These are phyloP conservation scores for Anastatus disparis DNA, from an alignment of 1,140 invertebrate species.

Conservation along the genomic window DNA sequence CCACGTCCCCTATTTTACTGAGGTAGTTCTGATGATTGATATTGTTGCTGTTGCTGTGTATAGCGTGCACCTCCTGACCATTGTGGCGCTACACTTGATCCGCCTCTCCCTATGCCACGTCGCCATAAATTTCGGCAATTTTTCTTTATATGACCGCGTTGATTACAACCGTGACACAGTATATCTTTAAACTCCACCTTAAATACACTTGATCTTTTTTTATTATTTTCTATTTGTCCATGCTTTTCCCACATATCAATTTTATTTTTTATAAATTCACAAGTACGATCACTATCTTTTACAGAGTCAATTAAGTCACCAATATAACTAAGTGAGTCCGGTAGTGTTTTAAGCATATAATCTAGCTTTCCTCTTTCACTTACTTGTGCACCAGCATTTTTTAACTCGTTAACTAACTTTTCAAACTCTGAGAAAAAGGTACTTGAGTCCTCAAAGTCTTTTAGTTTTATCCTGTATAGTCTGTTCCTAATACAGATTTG, in stretches of 20 bases:
- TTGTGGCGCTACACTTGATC: not conserved
- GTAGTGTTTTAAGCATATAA: slow-evolving; percentile 19
- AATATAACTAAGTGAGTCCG: slow-evolving; percentile 10
- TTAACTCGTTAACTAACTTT: slow-evolving; percentile 52
- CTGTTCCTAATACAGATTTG: slow-evolving; percentile 27
- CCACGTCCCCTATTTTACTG: no score
- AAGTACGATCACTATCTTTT: slow-evolving; percentile 54
- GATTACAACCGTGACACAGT: slow-evolving; percentile 27
- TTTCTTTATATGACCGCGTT: slow-evolving; percentile 26
- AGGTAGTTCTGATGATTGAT: no score
- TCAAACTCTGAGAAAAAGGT: slow-evolving; percentile 47
- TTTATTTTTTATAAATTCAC: slow-evolving; percentile 58
- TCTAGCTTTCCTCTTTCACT: slow-evolving; percentile 32
- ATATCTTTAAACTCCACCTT: not conserved
- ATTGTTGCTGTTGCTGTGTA: not conserved
- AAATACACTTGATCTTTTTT: slow-evolving; percentile 2
- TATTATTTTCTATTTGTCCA: slow-evolving; percentile 28
- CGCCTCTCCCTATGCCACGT: not conserved
- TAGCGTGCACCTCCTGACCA: not conserved
- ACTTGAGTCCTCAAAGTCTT: slow-evolving; percentile 14
- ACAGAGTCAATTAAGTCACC: slow-evolving; percentile 22
- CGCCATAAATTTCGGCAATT: slow-evolving; percentile 8
- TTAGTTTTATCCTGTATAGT: slow-evolving; percentile 21
- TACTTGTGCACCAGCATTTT: slow-evolving; percentile 47
- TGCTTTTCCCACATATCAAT: slow-evolving; percentile 54